Evolutionary conservation across 2,888 invertebrate species (phyloP), one percentile per base, ranked within the genome.

Genomic region (Byasa hedistus): DNA sequence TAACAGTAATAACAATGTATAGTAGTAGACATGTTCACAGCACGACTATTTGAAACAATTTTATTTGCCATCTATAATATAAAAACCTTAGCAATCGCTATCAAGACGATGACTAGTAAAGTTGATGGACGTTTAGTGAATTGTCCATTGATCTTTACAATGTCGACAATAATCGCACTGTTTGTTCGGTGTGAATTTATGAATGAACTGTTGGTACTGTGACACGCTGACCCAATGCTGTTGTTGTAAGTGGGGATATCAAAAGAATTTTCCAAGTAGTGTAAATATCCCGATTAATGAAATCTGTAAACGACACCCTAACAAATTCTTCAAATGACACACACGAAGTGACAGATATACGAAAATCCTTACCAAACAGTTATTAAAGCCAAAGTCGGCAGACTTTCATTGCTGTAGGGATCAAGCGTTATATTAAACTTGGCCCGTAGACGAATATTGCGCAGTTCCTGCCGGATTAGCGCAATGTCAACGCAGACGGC

Each of bases 381-480:
- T 88, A 86, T 86, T 84, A 88, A 83, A 80, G 71, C 73, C 72
- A 65, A 72, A 76, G 79, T 79, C 80, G 78, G 76, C 75, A 71
- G 70, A 70, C 67, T 73, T 79, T 79, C 76, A 76, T 71, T 72
- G 71, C 65, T 66, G 59, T 56, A 60, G 54, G 78, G 82, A 80
- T 80, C 75, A 83, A 77, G 69, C 83, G 82, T 84, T 89, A 88
- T 89, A 89, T 89, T 87, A 89, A 87, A 87, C 83, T 85, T 77
- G 75, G 76, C 70, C 77, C 75, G 83, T 87, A 87, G 88, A 88
- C 83, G 85, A 84, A 79, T 82, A 89, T 87, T 86, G 84, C 86
- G 76, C 70, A 69, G 76, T 70, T 77, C 77, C 76, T 76, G 73
- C 64, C 44, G 84, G 87, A 87, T 87, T 85, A 85, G 76, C 77